phyloP scores from a whole-genome alignment of 2,113 vertebrate species.

The Leucoraja erinaceus region DNA sequence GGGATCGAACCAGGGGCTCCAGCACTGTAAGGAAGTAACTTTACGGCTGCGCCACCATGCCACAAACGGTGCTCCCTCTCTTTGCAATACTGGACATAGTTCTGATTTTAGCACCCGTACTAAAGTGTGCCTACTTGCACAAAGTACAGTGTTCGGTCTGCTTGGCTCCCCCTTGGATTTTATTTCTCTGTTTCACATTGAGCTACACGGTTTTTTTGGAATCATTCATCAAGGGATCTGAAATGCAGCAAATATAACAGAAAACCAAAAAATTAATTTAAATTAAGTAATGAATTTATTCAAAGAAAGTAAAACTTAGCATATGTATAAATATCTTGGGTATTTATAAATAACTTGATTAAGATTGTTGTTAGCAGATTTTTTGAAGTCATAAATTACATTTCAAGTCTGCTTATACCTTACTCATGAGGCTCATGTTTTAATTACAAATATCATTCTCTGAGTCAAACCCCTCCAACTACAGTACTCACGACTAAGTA shows the following conservation, averaged over 20 bases:
- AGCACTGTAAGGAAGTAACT: no score
- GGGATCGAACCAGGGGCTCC: no score
- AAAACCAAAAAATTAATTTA: not conserved
- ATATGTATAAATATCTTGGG: slow-evolving; percentile 10
- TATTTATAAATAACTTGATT: slow-evolving; percentile 27
- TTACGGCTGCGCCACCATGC: no score
- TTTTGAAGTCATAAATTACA: slow-evolving; percentile 5
- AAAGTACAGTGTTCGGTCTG: not conserved
- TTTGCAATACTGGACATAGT: not conserved
- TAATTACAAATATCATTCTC: not conserved
- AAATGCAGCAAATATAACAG: not conserved
- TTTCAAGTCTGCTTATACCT: not conserved
- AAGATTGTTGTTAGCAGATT: slow-evolving; percentile 21
- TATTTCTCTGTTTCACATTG: not conserved
- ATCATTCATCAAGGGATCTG: not conserved
- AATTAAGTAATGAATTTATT: slow-evolving; percentile 1
- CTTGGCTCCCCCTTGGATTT: not conserved
- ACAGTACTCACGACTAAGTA: not conserved
- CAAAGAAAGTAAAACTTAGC: not conserved
- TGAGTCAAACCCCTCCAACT: not conserved
- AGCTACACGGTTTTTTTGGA: not conserved
- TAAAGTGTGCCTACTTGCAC: not conserved
- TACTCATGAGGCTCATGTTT: not conserved
- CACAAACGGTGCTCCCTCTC: not conserved
- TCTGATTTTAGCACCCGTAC: not conserved